Evolutionary conservation across 2,888 invertebrate genomes (phyloP).

Genomic region (Mystacides longicornis): DNA sequence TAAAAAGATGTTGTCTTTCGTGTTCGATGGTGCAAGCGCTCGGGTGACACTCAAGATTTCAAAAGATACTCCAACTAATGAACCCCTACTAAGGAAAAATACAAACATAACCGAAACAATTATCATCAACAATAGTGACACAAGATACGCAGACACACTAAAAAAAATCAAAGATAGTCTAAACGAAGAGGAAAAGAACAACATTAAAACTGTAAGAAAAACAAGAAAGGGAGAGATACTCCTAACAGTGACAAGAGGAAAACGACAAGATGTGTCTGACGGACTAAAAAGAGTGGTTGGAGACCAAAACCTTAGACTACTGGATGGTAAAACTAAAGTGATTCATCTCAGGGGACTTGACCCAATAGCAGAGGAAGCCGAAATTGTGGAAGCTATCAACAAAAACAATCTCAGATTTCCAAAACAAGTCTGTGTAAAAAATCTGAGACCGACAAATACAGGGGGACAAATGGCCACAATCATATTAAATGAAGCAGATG

Average conservation of each 20-base stretch:
- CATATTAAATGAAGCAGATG: no score
- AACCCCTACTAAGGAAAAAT: no score
- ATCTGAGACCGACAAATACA: conserved; percentile 2
- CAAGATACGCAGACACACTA: not conserved
- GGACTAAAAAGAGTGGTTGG: not conserved
- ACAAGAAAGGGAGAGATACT: not conserved
- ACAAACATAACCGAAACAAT: not conserved
- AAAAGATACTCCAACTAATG: no score
- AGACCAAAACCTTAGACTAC: not conserved
- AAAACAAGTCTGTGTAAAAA: not conserved
- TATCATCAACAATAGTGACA: not conserved
- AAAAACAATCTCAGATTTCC: not conserved
- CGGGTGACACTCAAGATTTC: no score
- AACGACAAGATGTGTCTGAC: not conserved
- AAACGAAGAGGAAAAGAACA: not conserved
- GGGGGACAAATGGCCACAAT: no score
- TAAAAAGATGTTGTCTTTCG: no score
- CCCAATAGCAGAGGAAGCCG: not conserved
- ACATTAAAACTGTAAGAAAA: not conserved
- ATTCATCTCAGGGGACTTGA: conserved; percentile 1
- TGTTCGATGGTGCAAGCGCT: no score
- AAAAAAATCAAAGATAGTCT: not conserved
- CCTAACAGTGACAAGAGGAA: not conserved
- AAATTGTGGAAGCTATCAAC: not conserved
- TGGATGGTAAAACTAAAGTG: not conserved